phyloP scores from a whole-genome alignment of 2,797 vertebrate species.

The Sarcophilus harrisii region DNA sequence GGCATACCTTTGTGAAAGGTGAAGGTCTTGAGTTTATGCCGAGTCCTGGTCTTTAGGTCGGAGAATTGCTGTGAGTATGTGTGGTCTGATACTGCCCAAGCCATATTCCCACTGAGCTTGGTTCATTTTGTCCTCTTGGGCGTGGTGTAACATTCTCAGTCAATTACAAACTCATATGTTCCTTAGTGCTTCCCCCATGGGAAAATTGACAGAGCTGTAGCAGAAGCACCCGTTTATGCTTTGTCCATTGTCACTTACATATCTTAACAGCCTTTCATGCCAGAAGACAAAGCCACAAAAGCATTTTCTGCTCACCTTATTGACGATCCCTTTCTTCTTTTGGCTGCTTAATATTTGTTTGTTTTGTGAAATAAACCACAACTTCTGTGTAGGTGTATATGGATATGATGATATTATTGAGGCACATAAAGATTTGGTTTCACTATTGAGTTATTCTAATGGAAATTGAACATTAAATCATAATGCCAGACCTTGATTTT shows the following conservation, averaged over 20 bases:
- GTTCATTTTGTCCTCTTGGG: background rate
- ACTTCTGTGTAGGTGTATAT: too few species aligned
- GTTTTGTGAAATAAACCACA: too few species aligned
- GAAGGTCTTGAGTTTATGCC: background rate
- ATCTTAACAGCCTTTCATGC: background rate
- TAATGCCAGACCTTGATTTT: too few species aligned
- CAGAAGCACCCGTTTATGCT: background rate
- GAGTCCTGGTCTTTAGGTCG: background rate
- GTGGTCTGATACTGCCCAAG: background rate
- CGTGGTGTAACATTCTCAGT: too few species aligned
- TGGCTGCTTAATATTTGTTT: too few species aligned
- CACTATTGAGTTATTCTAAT: background rate
- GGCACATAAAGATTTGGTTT: background rate
- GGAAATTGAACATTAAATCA: fast-evolving
- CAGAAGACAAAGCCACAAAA: background rate
- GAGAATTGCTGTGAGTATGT: background rate
- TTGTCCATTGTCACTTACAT: fast-evolving
- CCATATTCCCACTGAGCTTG: background rate
- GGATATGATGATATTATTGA: background rate
- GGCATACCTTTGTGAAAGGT: background rate
- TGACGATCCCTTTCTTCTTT: background rate
- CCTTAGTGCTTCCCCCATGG: background rate
- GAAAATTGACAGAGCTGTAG: background rate
- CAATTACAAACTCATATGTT: background rate
- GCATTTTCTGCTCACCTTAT: background rate